Conservation (phyloP, 2,888 invertebrate species). For the Molorchus minor region DNA sequence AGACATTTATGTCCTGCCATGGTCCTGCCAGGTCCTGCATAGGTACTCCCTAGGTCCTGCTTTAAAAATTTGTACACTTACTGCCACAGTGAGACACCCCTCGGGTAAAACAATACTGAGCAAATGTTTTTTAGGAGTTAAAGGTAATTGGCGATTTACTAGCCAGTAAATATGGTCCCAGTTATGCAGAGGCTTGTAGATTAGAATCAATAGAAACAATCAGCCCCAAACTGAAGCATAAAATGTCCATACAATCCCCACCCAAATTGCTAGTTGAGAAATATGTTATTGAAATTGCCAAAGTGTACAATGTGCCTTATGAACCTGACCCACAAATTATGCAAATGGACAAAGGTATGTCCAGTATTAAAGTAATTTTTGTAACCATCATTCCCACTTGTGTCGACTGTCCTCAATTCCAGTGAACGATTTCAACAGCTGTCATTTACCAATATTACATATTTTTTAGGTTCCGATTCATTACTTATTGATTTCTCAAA, state of each 20-base stretch:
- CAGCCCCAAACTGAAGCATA: conserved; percentile 92
- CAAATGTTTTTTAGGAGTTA: conserved; percentile 70
- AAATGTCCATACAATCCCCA: conserved; percentile 93
- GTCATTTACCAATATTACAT: too few species aligned
- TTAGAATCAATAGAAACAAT: conserved; percentile 82
- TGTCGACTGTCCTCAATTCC: too few species aligned
- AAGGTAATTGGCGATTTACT: conserved; percentile 89
- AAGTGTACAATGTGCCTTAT: conserved; percentile 93
- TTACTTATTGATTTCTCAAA: conserved; percentile 73
- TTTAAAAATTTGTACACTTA: too few species aligned
- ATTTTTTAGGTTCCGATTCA: conserved; percentile 65
- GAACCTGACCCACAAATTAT: conserved; percentile 94
- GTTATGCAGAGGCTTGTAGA: conserved; percentile 89
- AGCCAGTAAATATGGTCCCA: conserved; percentile 91
- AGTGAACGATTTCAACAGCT: too few species aligned
- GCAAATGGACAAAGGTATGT: conserved; percentile 71
- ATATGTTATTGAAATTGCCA: conserved; percentile 95
- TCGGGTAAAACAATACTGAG: too few species aligned
- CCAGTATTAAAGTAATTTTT: too few species aligned
- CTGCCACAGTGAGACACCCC: too few species aligned
- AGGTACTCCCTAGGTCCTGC: too few species aligned
- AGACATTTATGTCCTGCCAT: too few species aligned
- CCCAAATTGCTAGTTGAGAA: conserved; percentile 95
- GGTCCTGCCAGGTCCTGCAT: too few species aligned
- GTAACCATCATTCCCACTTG: too few species aligned